Base-by-base conservation (phyloP, 2,113 vertebrate species). In the Phrynosoma blainvillii region DNA sequence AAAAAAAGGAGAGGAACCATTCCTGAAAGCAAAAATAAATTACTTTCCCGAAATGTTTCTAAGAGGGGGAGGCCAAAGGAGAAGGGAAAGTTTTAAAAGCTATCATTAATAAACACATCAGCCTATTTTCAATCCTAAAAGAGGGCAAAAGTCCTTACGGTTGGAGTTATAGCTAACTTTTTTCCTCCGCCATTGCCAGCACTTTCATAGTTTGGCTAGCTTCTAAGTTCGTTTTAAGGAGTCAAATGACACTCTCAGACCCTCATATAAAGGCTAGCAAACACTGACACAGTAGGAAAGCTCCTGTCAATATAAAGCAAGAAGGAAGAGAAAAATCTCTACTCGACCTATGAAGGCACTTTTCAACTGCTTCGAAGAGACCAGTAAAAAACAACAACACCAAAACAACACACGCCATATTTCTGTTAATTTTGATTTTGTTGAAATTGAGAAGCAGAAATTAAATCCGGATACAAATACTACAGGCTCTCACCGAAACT, bases 1-100 rank as follows among this genome's bases (percentile, higher is more conserved):
- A 59, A 59, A 12, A 14, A 62, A 1, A 62, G 47, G 81, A 23
- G n/a, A 78, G 59, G 23, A 93, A 93, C 87, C 91, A 93, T 90
- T 91, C 90, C 88, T 93, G 92, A 91, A 84, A 90, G 89, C 89
- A 88, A 23, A 74, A 89, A n/a, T 70, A 73, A 91, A 91, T 87
- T 66, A n/a, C 36, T 62, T n/a, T 42, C 79, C 47, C 90, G 93
- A 94, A 85, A 94, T 94, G 56, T 16, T 90, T 81, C 70, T 23
- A 74, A 91, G 56, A 0, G 42, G 77, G 30, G 27, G 54, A 54
- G 14, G 14, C 59, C 59, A 14, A 52, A 79, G 54, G 18, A 52
- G 27, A 54, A 79, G 73, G 52, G 54, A 6, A n/a, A 62, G 59
- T 62, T 62, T 62, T 84, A 32, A 25, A 71, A 16, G 83, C 47